phyloP scores from a whole-genome alignment of 2,888 invertebrate genomes.

The Oxystoma pomonae region DNA sequence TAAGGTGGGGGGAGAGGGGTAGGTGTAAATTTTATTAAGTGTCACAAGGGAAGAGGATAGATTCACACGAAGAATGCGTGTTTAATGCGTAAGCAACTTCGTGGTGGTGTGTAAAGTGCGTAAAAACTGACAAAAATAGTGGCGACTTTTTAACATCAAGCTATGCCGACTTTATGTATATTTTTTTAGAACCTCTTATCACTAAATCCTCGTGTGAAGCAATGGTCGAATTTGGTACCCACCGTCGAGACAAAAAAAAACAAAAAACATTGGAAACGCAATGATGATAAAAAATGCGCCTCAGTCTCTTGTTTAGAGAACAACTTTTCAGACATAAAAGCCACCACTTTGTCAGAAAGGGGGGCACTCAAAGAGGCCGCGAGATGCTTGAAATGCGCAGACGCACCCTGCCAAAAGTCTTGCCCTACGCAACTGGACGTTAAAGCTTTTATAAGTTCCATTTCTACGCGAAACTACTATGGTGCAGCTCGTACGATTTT shows the following conservation, averaged over 20 bases:
- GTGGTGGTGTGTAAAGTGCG: no score
- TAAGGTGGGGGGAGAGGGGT: no score
- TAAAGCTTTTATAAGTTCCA: slow-evolving; percentile 94
- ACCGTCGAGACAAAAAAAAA: slow-evolving; percentile 79
- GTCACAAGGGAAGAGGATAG: no score
- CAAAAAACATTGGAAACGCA: slow-evolving; percentile 95
- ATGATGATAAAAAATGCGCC: slow-evolving; percentile 76
- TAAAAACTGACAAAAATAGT: neutral
- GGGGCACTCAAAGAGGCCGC: slow-evolving; percentile 88
- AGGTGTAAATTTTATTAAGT: no score
- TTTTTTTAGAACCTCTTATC: slow-evolving; percentile 74
- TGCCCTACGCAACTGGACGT: slow-evolving; percentile 98
- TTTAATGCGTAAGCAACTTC: no score
- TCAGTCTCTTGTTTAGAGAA: slow-evolving; percentile 55
- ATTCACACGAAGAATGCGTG: no score
- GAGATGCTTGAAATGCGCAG: slow-evolving; percentile 87
- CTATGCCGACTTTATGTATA: neutral
- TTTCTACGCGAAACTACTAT: slow-evolving; percentile 97
- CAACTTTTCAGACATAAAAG: slow-evolving; percentile 96
- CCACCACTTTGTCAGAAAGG: slow-evolving; percentile 93
- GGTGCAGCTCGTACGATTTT: slow-evolving; percentile 95
- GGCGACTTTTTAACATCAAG: neutral
- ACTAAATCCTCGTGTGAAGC: slow-evolving; percentile 80
- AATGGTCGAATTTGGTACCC: slow-evolving; percentile 75
- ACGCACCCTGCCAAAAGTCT: slow-evolving; percentile 97